phyloP scores from a whole-genome alignment of 2,888 invertebrate genomes.

The Siphonodentalium dalli region DNA sequence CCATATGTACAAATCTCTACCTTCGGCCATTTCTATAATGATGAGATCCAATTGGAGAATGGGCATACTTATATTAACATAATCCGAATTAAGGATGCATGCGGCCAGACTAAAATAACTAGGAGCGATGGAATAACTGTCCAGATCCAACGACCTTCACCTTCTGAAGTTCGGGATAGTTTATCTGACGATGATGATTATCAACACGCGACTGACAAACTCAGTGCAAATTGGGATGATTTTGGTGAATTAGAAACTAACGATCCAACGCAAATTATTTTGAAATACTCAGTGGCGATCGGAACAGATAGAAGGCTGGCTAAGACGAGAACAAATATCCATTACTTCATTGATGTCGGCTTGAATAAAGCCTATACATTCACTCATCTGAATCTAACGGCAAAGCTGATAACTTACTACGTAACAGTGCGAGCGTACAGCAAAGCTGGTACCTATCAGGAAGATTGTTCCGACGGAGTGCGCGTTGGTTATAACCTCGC shows the following conservation, averaged over 20 bases:
- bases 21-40: constrained; percentile 8
- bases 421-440: constrained; percentile 33
- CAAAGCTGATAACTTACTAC: constrained; percentile 24
- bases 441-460: constrained; percentile 22
- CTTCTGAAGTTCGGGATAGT: constrained; percentile 27
- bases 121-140: constrained; percentile 29
- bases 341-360: constrained; percentile 20
- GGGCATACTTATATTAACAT: constrained; percentile 20
- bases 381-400: constrained; percentile 16
- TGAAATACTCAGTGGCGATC: constrained; percentile 22
- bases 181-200: constrained; percentile 24
- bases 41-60: constrained; percentile 19
- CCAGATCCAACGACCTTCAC: constrained; percentile 20
- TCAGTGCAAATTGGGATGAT: constrained; percentile 32
- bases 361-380: constrained; percentile 19
- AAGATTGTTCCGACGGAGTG: constrained; percentile 30
- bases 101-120: constrained; percentile 19
- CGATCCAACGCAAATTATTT: constrained; percentile 21
- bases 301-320: constrained; percentile 15
- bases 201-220: constrained; percentile 15
- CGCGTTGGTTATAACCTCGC: constrained; percentile 16
- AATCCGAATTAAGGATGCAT: constrained; percentile 21
- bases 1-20: too few relatives aligned
- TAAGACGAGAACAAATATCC: constrained; percentile 17
- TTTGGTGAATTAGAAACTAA: constrained; percentile 23